Conservation (phyloP, 2,888 invertebrate species). For the Pegoplata infirma region DNA sequence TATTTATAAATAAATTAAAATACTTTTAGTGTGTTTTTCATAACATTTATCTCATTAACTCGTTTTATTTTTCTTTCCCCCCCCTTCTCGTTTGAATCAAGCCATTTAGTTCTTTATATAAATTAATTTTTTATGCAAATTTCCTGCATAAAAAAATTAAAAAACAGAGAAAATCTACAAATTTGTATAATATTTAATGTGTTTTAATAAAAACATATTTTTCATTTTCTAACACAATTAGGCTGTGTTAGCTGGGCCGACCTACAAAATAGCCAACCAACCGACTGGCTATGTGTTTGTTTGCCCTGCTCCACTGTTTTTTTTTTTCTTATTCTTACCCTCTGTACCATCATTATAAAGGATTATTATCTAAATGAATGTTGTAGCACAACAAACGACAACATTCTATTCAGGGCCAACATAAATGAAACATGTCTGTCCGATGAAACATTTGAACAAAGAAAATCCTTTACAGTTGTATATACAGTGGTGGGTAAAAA, state of each 20-base stretch:
- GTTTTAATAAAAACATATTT: slow-evolving; percentile 59
- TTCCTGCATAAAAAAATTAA: slow-evolving; percentile 23
- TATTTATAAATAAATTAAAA: slow-evolving; percentile 33
- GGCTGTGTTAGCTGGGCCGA: not conserved
- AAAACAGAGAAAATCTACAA: slow-evolving; percentile 27
- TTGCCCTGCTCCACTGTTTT: slow-evolving; percentile 3
- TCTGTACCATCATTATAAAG: slow-evolving; percentile 56
- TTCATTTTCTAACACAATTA: slow-evolving; percentile 29
- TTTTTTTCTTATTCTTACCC: not conserved
- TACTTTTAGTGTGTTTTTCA: slow-evolving; percentile 4
- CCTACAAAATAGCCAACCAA: not conserved
- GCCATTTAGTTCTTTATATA: slow-evolving; percentile 28
- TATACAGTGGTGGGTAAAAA: too few species aligned
- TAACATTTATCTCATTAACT: slow-evolving; percentile 44
- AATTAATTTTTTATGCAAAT: slow-evolving; percentile 54
- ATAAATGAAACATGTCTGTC: not conserved
- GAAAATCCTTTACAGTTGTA: slow-evolving; percentile 35
- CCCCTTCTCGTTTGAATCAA: slow-evolving; percentile 6
- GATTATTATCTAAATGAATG: slow-evolving; percentile 56
- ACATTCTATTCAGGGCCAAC: not conserved
- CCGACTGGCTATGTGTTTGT: not conserved
- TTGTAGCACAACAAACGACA: slow-evolving; percentile 27
- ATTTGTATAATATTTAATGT: slow-evolving; percentile 55
- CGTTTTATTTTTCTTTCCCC: not conserved
- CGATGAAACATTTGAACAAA: not conserved